Percentiles rank a stretch among this genome's conserved stretches.
Evolutionary conservation across 2,888 invertebrate genomes (phyloP).

Genomic region (Acleris literana): DNA sequence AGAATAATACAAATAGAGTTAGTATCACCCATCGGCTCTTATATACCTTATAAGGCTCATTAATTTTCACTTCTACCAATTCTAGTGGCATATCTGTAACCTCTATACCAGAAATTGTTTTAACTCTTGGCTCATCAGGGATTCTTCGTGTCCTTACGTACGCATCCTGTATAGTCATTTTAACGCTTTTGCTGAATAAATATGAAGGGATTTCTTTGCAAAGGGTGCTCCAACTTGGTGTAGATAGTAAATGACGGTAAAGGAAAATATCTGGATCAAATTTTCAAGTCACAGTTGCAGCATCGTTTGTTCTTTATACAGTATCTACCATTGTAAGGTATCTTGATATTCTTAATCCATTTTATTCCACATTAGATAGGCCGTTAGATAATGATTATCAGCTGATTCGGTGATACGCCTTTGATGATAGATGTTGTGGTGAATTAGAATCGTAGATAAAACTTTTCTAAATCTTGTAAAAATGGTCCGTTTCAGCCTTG

Average conservation of each 20-base stretch:
- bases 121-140: conserved; percentile 44
- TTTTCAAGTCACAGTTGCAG: too few relatives aligned
- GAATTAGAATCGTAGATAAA: too few relatives aligned
- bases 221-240: too few relatives aligned
- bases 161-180: conserved; percentile 22
- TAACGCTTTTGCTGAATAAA: not conserved
- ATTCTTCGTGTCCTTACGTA: conserved; percentile 19
- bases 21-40: conserved; percentile 91
- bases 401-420: not conserved
- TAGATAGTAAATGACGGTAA: too few relatives aligned
- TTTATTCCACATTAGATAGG: conserved; percentile 3
- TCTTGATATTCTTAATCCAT: too few relatives aligned
- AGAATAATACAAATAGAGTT: conserved; percentile 92
- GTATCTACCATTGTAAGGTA: too few relatives aligned
- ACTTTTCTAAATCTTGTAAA: not conserved
- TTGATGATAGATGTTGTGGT: conserved; percentile 2
- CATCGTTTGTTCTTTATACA: too few relatives aligned
- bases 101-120: conserved; percentile 52
- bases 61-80: conserved; percentile 40
- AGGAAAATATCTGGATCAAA: too few relatives aligned
- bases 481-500: conserved; percentile 22
- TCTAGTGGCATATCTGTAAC: conserved; percentile 54
- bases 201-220: too few relatives aligned
- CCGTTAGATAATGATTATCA: conserved; percentile 24
- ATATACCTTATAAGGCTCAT: conserved; percentile 82